phyloP scores from a whole-genome alignment of 2,888 invertebrate genomes.

The Oligia strigilis region DNA sequence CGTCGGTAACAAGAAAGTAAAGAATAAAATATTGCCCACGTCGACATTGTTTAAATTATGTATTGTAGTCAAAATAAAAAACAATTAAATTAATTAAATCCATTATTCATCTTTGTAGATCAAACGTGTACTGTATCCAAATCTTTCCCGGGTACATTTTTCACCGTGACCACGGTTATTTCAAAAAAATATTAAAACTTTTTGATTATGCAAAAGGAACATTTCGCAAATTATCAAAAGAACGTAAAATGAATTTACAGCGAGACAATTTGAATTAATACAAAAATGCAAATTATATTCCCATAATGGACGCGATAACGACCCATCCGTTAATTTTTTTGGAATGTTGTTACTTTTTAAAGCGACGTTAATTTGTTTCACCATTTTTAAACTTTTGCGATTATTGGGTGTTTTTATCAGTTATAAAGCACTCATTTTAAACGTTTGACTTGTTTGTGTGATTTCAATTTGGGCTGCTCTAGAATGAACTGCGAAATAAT shows the following conservation, averaged over 20 bases:
- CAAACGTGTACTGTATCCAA: background rate
- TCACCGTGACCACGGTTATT: background rate
- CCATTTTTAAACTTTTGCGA: conserved; percentile 24
- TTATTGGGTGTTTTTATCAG: conserved; percentile 21
- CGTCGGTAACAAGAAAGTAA: background rate
- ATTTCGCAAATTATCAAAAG: conserved; percentile 62
- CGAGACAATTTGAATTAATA: conserved; percentile 65
- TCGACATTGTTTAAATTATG: background rate
- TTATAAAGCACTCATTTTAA: background rate
- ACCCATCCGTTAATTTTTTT: conserved; percentile 54
- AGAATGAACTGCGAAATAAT: background rate
- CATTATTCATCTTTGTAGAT: background rate
- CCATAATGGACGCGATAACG: conserved; percentile 73
- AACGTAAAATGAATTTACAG: conserved; percentile 60
- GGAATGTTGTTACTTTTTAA: conserved; percentile 46
- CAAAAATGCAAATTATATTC: conserved; percentile 71
- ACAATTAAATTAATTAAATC: background rate
- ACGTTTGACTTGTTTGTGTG: background rate
- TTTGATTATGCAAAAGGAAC: conserved; percentile 46
- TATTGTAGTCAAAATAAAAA: background rate
- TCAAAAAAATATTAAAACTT: conserved; percentile 15
- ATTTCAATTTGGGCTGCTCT: background rate
- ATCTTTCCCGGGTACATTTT: background rate
- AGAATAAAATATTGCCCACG: background rate
- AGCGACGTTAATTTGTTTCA: conserved; percentile 41